Percentiles rank a stretch among this genome's conserved stretches.
Conservation (phyloP, 2,888 invertebrate genomes). For the Hemaris fuciformis region DNA sequence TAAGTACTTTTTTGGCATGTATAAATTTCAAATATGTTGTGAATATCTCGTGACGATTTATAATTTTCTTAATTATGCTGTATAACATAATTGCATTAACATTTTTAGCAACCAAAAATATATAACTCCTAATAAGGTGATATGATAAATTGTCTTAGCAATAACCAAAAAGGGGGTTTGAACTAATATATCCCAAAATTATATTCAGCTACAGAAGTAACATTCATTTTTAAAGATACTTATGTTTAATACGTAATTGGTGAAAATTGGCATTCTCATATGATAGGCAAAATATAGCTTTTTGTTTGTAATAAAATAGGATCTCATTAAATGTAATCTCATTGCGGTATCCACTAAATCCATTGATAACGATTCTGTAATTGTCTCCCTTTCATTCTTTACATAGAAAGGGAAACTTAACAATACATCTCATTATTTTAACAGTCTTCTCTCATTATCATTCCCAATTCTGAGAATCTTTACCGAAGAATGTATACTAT, state of each 20-base stretch:
- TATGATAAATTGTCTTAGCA: too few species aligned
- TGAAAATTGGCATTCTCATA: background rate
- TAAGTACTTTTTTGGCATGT: too few species aligned
- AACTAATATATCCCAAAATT: too few species aligned
- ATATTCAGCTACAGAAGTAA: too few species aligned
- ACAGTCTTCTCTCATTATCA: conserved; percentile 8
- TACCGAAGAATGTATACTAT: conserved; percentile 3
- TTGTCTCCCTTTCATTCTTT: background rate
- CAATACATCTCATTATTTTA: background rate
- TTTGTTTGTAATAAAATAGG: background rate
- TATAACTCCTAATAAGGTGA: too few species aligned
- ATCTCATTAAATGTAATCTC: background rate
- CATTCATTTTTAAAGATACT: too few species aligned
- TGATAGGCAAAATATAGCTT: background rate
- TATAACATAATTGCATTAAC: background rate
- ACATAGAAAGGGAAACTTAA: background rate
- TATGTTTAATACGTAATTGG: too few species aligned
- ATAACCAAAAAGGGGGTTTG: too few species aligned
- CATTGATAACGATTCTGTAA: background rate
- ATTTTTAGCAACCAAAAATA: too few species aligned
- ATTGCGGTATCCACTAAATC: background rate
- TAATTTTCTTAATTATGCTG: background rate
- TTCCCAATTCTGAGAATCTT: background rate
- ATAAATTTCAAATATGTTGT: too few species aligned
- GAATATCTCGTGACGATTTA: background rate